Base-by-base conservation (phyloP, 2,888 invertebrate species). In the Sabatieria punctata region DNA sequence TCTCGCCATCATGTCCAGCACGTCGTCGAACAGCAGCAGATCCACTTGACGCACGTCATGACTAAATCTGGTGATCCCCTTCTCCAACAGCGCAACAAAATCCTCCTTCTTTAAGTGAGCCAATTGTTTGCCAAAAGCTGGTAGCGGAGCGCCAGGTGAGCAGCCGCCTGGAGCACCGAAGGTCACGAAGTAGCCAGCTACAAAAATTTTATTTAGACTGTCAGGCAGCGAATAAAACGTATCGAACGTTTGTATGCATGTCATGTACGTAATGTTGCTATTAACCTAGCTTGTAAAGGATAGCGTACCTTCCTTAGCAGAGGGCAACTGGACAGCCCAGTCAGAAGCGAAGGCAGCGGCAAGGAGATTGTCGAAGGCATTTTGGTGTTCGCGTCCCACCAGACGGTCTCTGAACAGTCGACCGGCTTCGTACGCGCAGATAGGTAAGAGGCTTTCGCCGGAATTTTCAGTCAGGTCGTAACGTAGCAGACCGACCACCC, bases 331-430 rank as follows among this genome's bases (percentile, higher is more conserved):
- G n/a, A n/a, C n/a, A n/a, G n/a, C n/a, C n/a, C n/a, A n/a, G n/a
- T n/a, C 23, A 18, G 11, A 15, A n/a, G 41, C 4, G 23, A 41
- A 43, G 15, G 41, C 70, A 37, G 73, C 74, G 52, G 72, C 71
- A 1, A 79, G 64, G 48, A 84, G 75, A 13, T 70, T 65, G 55
- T 77, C 75, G 59, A 80, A 81, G 58, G 74, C 73, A n/a, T 68
- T 65, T 48, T 74, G 74, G 51, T 83, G 79, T 23, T 78, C 76
- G 4, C 73, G 71, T 21, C 73, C 75, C 1, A 77, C 74, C 22
- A 88, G 68, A 38, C 79, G 74, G 61, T 85, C 82, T 53, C 76
- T 73, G 66, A 88, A 86, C 60, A 81, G 73, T 49, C 78, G 71
- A 48, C 76, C 69, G 1, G 80, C 78, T 73, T 88, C 86, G 55